These are phyloP conservation scores for Gobio occitaniae DNA, from an alignment of 2,797 vertebrate genomes.

Conservation along the genomic window DNA sequence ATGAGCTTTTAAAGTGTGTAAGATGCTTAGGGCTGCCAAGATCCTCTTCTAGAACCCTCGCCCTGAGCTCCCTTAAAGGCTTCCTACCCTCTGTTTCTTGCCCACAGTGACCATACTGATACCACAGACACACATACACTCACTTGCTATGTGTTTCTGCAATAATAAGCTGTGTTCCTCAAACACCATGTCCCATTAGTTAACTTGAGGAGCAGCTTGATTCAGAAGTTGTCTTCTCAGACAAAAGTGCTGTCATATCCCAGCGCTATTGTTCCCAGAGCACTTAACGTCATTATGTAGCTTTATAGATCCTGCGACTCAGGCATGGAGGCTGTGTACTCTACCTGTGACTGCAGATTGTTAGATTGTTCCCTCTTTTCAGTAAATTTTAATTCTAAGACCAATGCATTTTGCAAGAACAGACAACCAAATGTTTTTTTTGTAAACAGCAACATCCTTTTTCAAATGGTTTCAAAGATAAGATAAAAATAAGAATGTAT, in stretches of 20 bases:
- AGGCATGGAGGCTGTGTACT: not conserved
- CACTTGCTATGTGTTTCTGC: constrained; percentile 5
- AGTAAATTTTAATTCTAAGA: constrained; percentile 3
- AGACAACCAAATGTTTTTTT: not conserved
- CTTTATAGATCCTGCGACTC: not conserved
- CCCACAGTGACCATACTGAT: constrained; percentile 20
- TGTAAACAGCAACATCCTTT: not conserved
- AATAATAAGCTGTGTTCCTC: constrained; percentile 20
- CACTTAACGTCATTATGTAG: constrained; percentile 3
- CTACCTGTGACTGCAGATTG: not conserved
- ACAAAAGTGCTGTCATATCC: constrained; percentile 15
- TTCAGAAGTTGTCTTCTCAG: not conserved
- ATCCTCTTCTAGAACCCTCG: not conserved
- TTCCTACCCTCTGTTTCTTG: constrained; percentile 11
- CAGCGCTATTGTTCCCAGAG: not conserved
- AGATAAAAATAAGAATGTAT: not conserved
- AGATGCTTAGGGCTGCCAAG: constrained; percentile 19
- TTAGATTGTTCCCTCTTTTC: not conserved
- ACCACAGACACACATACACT: constrained; percentile 7
- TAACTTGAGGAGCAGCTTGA: not conserved
- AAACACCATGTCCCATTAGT: constrained; percentile 19
- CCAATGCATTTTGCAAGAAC: constrained; percentile 4
- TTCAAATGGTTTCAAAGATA: not conserved
- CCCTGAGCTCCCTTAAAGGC: constrained; percentile 1
- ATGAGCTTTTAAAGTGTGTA: constrained; percentile 39